phyloP scores from a whole-genome alignment of 2,113 vertebrate species.

The Seriola quinqueradiata region DNA sequence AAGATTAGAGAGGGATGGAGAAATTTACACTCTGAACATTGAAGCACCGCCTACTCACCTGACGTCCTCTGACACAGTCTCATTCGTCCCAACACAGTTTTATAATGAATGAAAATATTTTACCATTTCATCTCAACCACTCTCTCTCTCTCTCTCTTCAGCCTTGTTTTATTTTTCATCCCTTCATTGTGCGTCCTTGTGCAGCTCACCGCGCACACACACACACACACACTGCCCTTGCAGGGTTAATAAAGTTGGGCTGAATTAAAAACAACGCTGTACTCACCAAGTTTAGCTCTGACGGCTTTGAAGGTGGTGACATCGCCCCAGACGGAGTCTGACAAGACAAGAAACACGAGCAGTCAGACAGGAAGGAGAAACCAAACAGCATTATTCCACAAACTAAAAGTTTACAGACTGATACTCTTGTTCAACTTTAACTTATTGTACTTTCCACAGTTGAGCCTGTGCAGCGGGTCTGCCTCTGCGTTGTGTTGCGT shows the following conservation, averaged over 20 bases:
- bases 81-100: no score
- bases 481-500: neutral
- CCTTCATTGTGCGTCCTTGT: neutral
- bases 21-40: no score
- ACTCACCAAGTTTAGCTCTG: neutral
- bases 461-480: neutral
- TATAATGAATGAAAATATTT: no score
- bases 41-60: no score
- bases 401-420: neutral
- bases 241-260: neutral
- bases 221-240: neutral
- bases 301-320: constrained; percentile 7
- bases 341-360: neutral
- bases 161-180: neutral
- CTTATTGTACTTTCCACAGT: neutral
- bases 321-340: neutral
- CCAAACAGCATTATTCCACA: neutral
- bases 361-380: neutral
- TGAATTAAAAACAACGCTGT: neutral
- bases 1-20: neutral
- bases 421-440: neutral
- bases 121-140: no score
- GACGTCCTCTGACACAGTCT: no score
- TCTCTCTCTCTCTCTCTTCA: no score
- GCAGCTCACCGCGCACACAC: neutral